Base-by-base conservation (phyloP, 2,888 invertebrate species). In the Drosophila rubida region DNA sequence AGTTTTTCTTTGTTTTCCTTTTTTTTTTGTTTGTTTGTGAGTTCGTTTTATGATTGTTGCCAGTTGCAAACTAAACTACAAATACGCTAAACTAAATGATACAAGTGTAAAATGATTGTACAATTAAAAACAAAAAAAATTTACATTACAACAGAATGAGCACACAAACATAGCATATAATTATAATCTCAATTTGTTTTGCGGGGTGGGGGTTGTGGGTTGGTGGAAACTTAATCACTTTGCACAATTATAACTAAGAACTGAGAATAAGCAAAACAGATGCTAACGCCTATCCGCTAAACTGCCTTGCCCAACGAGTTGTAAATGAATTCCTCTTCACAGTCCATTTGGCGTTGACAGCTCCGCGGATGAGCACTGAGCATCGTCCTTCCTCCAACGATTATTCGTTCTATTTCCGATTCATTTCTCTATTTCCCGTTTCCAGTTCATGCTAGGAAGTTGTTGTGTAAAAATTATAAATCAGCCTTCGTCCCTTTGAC, bases 401-500 rank as follows among this genome's bases (percentile, higher is more conserved):
- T 14, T 11, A 13, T 37, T 14, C 30, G 11, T 37, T 14, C 14
- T 13, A 30, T 27, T 42, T 77, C n/a, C 22, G 1, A 1, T 35
- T 22, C n/a, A 9, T 22, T 37, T 19, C 19, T n/a, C 50, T 44
- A n/a, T 42, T 13, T 42, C n/a, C 9, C 16, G 30, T 71, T 41
- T 65, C 53, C 80, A 82, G 75, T 78, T 79, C 54, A 66, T 48
- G 51, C 55, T 79, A 88, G 80, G 80, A 82, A 75, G 51, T 57
- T 72, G 57, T 37, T 54, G 41, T 80, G 59, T 75, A 55, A 49
- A 72, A 79, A 72, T 80, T 69, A 66, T 65, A 77, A 84, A 77
- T 90, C 89, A 90, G 89, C 88, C 90, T 90, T 90, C 76, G 76
- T 86, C 77, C 75, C 76, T 74, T 88, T 82, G 82, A 82, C 82